A percentile compares a stretch with the other conserved stretches of the same genome.
These are phyloP conservation scores for Psilopogon haemacephalus DNA, from an alignment of 2,113 vertebrate genomes.

Conservation along the genomic window DNA sequence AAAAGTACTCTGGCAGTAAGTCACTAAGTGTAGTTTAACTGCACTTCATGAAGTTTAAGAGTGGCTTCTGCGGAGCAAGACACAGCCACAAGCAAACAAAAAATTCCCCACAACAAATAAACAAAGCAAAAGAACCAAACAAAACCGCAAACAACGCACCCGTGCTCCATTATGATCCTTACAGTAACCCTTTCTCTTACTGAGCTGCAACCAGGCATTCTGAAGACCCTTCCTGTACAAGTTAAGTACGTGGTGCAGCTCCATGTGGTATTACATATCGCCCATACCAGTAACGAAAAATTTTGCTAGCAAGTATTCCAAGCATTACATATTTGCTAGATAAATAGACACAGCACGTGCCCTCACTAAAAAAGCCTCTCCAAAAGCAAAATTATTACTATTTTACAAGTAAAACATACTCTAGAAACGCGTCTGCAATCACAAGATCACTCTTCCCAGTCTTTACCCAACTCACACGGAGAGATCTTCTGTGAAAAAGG, in stretches of 20 bases:
- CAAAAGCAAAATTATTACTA: not conserved
- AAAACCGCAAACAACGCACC: not conserved
- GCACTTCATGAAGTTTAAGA: not conserved
- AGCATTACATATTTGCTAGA: not conserved
- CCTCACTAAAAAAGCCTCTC: not conserved
- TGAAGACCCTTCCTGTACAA: not conserved
- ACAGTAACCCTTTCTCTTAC: accelerated
- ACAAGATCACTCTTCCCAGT: not conserved
- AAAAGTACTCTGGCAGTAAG: not conserved
- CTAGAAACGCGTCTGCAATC: accelerated
- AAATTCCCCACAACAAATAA: no score
- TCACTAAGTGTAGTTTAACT: not conserved
- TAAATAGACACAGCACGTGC: not conserved
- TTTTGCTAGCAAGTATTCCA: not conserved
- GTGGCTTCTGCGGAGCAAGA: not conserved
- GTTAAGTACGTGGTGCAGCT: no score
- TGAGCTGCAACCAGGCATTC: not conserved
- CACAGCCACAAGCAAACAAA: not conserved
- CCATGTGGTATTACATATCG: accelerated
- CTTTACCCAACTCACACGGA: accelerated
- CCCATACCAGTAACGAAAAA: accelerated
- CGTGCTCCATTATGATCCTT: not conserved
- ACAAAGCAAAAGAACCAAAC: no score
- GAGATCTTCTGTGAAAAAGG: not conserved
- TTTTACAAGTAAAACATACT: not conserved